phyloP scores from a whole-genome alignment of 2,797 vertebrate species.

The Cyclura pinguis region DNA sequence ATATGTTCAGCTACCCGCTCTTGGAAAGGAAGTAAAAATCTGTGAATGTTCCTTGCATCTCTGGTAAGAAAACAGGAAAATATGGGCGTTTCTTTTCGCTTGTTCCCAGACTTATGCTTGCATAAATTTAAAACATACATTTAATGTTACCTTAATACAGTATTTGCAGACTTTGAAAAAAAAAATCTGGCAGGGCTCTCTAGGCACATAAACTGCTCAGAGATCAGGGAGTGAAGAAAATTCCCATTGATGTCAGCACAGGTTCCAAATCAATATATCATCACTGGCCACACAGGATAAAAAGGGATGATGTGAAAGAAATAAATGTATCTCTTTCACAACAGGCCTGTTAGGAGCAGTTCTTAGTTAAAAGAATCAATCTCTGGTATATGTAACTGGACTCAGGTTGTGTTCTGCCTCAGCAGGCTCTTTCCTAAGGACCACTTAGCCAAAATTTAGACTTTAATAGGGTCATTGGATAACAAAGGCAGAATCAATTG shows the following conservation, averaged over 20 bases:
- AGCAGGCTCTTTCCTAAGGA: slow-evolving; percentile 1
- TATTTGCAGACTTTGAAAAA: slow-evolving; percentile 8
- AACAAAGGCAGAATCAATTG: not conserved
- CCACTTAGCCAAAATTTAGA: slow-evolving; percentile 38
- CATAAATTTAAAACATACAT: not conserved
- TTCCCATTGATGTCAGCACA: slow-evolving; percentile 33
- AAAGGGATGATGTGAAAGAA: slow-evolving; percentile 15
- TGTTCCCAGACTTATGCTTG: not conserved
- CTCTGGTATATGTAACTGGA: slow-evolving; percentile 30
- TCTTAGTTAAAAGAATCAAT: slow-evolving; percentile 28
- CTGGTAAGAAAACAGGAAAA: not conserved
- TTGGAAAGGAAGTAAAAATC: no score
- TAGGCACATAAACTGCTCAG: not conserved
- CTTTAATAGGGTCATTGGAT: not conserved
- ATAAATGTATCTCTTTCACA: slow-evolving; percentile 21
- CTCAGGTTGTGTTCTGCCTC: slow-evolving; percentile 26
- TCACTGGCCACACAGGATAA: not conserved
- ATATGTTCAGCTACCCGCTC: no score
- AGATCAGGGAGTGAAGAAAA: slow-evolving; percentile 34
- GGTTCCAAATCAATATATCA: slow-evolving; percentile 47
- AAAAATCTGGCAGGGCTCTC: slow-evolving; percentile 8
- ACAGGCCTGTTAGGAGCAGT: not conserved
- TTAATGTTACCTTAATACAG: slow-evolving; percentile 6
- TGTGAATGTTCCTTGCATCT: no score
- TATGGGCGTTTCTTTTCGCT: not conserved